Evolutionary conservation across 2,113 vertebrate species (phyloP), one percentile per base, ranked within the genome.

Genomic region (Corythoichthys intestinalis): DNA sequence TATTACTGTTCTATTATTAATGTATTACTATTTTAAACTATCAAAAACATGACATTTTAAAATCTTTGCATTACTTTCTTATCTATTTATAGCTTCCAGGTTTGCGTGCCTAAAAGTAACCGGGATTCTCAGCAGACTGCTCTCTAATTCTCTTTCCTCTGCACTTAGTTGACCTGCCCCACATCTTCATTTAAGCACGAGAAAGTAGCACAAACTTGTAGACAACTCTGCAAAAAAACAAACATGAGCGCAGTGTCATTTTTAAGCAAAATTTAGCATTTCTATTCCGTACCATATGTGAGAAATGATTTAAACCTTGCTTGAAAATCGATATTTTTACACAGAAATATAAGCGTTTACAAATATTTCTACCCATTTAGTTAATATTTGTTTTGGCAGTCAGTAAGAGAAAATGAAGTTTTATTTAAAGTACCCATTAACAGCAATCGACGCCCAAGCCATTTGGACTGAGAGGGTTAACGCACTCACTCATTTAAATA

Each of bases 51-150:
- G 10, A 20, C 12, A 13, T 46, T 2, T 37, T 13, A 4, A 60
- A 7, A 2, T n/a, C 13, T 38, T 65, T 37, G 14, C 14, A 4
- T 7, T 1, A 65, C 46, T 35, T 7, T 66, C 39, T 13, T 52
- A 34, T 34, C 60, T 78, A 61, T 69, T 35, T 69, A 41, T 62
- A 59, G 34, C 4, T 8, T 1, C 1, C 73, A 80, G 72, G 73
- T 80, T 28, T 53, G 67, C 50, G 62, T 47, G 50, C 67, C 61
- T 74, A 72, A 85, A 78, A 81, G 78, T 76, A 79, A 80, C 78
- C 63, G 68, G 83, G 77, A 81, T 50, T 56, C 38, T 62, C 0
- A 50, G 63, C 76, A 82, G 86, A 82, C 85, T 82, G 74, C 83
- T 86, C 81, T 83, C 85, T 80, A 66, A 83, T 63, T 74, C 69